A percentile compares a stretch with the other conserved stretches of the same genome.
Conservation (phyloP, 2,888 invertebrate species). For the Anaspis maculata region DNA sequence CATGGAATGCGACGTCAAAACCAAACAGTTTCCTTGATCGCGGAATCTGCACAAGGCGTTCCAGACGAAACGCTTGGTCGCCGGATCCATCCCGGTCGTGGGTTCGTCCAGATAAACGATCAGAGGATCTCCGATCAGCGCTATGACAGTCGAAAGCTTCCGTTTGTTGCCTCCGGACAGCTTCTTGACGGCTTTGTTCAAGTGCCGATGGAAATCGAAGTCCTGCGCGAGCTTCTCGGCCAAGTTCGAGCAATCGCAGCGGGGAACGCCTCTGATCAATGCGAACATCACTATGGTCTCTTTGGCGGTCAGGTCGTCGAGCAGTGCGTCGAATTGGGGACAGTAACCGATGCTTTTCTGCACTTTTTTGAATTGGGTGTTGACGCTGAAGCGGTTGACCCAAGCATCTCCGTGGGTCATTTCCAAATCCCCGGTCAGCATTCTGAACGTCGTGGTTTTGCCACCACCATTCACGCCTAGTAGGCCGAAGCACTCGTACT, state of each 20-base stretch:
- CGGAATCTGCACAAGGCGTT: constrained; percentile 60
- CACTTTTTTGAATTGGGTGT: constrained; percentile 48
- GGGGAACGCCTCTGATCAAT: constrained; percentile 42
- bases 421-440: constrained; percentile 76
- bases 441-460: constrained; percentile 83
- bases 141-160: constrained; percentile 45
- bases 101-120: constrained; percentile 41
- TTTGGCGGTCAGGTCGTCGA: constrained; percentile 48
- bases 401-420: constrained; percentile 64
- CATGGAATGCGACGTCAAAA: constrained; percentile 82
- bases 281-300: constrained; percentile 48
- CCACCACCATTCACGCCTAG: constrained; percentile 83
- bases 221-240: constrained; percentile 38
- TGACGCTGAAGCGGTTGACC: constrained; percentile 43
- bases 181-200: constrained; percentile 33
- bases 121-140: constrained; percentile 44
- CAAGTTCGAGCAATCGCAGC: constrained; percentile 27
- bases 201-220: constrained; percentile 38
- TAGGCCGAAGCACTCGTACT: constrained; percentile 73
- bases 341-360: constrained; percentile 51
- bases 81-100: constrained; percentile 59
- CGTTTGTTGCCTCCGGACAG: constrained; percentile 45
- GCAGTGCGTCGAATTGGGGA: constrained; percentile 50
- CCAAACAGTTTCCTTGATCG: constrained; percentile 63
- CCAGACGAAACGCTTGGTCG: constrained; percentile 75